phyloP scores from a whole-genome alignment of 1,140 invertebrate species.

The Cotesia chilonis region DNA sequence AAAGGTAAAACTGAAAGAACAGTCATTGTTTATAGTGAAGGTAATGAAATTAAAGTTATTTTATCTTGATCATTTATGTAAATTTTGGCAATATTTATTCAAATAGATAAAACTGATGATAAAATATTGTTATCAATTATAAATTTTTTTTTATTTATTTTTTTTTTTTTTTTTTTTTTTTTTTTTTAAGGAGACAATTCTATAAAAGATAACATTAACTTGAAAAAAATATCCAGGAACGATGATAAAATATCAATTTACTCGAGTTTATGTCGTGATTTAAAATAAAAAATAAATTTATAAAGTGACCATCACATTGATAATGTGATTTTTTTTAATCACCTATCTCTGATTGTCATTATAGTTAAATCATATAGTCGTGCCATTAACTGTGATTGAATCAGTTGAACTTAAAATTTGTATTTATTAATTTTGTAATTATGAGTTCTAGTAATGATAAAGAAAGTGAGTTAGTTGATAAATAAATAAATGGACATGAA shows the following conservation, averaged over 20 bases:
- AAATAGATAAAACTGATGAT: too few species aligned
- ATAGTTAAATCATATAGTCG: not conserved
- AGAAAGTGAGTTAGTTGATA: not conserved
- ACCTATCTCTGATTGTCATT: not conserved
- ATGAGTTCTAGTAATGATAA: slow-evolving; percentile 2
- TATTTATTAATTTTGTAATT: not conserved
- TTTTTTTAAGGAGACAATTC: too few species aligned
- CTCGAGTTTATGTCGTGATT: slow-evolving; percentile 2
- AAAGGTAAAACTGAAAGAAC: too few species aligned
- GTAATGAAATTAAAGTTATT: too few species aligned
- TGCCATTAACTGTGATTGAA: not conserved
- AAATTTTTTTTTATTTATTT: too few species aligned
- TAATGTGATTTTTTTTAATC: slow-evolving; percentile 3
- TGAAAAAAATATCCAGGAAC: not conserved
- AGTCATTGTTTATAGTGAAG: too few species aligned
- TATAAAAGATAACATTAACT: not conserved
- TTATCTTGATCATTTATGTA: too few species aligned
- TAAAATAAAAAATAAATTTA: not conserved
- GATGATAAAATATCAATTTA: slow-evolving; percentile 8
- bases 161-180: too few species aligned
- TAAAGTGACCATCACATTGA: not conserved
- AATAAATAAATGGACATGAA: not conserved
- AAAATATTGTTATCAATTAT: too few species aligned
- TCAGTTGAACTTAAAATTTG: not conserved
- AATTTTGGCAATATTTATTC: too few species aligned